Evolutionary conservation across 2,113 vertebrate species (phyloP), one percentile per base, ranked within the genome.

Genomic region (Channa maculata): DNA sequence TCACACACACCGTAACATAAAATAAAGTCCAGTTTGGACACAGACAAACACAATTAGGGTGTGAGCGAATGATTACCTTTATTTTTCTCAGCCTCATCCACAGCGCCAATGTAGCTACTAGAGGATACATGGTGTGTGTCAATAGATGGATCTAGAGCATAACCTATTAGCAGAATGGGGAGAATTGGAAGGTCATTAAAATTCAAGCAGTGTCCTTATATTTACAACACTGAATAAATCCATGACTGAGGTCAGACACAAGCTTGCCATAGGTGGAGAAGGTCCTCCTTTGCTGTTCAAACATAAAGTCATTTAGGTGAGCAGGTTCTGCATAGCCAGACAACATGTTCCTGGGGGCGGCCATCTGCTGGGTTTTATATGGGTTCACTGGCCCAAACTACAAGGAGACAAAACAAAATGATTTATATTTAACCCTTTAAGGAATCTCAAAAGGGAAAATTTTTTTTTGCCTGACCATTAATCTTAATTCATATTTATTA

Each of bases 301-400:
- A 99, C 98, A 99, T 99, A 75, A 99, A 99, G 83, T 99, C 97
- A 58, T 99, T 99, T 85, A 99, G 95, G 41, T 99, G 98, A 75
- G 97, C 96, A 71, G 97, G 96, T 90, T 99, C 98, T 37, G 97
- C 96, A 82, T 95, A 99, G 71, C 98, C 98, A 82, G 98, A 99
- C 61, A 99, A 93, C 97, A 98, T 99, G 90, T 99, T 99, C 80
- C 98, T 95, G 41, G 96, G 96, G 34, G 98, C 98, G 69, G 97
- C 93, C 98, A 99, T 99, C 83, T 99, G 98, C 85, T 99, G 96
- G 44, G 94, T 96, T 89, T 93, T 94, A 90, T 96, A 98, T 10
- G 98, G 98, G 86, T 99, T 99, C 77, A 94, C 84, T 81, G 98
- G 98, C 68, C 98, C 98, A 93, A 99, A 97, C 98, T 95, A 72